A percentile compares a stretch with the other conserved stretches of the same genome.
Conservation (phyloP, 1,140 invertebrate species). For the Microplitis demolitor region DNA sequence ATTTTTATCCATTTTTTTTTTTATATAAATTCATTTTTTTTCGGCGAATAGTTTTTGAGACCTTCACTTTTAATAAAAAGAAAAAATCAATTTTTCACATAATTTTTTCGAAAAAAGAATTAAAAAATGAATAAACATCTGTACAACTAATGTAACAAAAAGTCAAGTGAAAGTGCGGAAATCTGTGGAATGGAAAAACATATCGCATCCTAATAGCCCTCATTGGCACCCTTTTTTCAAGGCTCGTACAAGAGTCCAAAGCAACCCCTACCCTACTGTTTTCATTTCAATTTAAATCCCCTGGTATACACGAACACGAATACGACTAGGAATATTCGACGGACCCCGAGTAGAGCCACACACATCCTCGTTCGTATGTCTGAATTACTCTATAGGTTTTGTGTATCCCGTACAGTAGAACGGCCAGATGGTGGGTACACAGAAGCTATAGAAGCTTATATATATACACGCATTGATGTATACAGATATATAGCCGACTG, state of each 20-base stretch:
- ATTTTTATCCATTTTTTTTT: background rate
- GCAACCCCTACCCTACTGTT: conserved; percentile 48
- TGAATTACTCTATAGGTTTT: background rate
- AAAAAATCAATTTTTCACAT: no score
- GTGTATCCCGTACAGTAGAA: background rate
- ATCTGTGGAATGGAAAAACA: conserved; percentile 58
- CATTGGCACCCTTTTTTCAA: conserved; percentile 54
- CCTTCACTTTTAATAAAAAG: no score
- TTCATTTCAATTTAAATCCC: conserved; percentile 61
- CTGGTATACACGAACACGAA: conserved; percentile 21
- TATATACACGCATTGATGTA: background rate
- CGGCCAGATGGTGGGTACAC: conserved; percentile 55
- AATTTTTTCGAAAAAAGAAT: no score
- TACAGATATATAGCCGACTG: conserved; percentile 22
- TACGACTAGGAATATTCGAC: conserved; percentile 7
- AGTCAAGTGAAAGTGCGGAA: conserved; percentile 37
- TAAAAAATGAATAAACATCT: background rate
- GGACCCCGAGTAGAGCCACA: conserved; percentile 24
- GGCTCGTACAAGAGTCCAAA: background rate
- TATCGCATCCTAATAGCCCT: conserved; percentile 62
- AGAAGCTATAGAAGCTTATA: background rate
- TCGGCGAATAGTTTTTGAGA: no score
- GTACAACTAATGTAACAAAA: background rate
- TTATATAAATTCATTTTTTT: no score
- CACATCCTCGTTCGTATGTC: background rate